These are phyloP conservation scores for Papilio protenor DNA, from an alignment of 2,888 invertebrate species.

Conservation along the genomic window DNA sequence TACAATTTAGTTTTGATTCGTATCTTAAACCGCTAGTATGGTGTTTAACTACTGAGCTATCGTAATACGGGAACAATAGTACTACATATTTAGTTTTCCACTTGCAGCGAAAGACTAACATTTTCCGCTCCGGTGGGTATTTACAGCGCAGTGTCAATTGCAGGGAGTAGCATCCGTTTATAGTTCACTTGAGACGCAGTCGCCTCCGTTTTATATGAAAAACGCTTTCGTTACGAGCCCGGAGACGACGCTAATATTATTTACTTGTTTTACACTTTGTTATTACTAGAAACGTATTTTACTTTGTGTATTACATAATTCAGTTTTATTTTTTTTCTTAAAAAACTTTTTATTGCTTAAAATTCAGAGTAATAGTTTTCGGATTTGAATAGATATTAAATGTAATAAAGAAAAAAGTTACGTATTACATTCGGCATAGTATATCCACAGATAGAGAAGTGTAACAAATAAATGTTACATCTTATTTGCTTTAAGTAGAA, in stretches of 20 bases:
- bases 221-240: conserved; percentile 17
- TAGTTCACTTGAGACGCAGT: conserved; percentile 18
- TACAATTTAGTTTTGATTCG: background rate
- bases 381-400: too few relatives aligned
- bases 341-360: background rate
- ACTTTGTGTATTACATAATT: conserved; percentile 1
- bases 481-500: background rate
- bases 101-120: conserved; percentile 2
- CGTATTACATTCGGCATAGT: too few relatives aligned
- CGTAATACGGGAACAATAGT: background rate
- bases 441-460: background rate
- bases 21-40: background rate
- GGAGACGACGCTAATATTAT: conserved; percentile 19
- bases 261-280: conserved; percentile 9
- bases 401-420: too few relatives aligned
- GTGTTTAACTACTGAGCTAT: background rate
- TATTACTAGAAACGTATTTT: background rate
- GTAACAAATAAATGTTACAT: conserved; percentile 5
- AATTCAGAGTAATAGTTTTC: too few relatives aligned
- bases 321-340: background rate
- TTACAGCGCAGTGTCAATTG: conserved; percentile 27
- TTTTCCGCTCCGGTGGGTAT: conserved; percentile 18
- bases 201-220: conserved; percentile 19
- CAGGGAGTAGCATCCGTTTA: conserved; percentile 11
- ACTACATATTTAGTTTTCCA: background rate